These are phyloP conservation scores for Noctua janthe DNA, from an alignment of 2,888 invertebrate genomes.

Conservation along the genomic window DNA sequence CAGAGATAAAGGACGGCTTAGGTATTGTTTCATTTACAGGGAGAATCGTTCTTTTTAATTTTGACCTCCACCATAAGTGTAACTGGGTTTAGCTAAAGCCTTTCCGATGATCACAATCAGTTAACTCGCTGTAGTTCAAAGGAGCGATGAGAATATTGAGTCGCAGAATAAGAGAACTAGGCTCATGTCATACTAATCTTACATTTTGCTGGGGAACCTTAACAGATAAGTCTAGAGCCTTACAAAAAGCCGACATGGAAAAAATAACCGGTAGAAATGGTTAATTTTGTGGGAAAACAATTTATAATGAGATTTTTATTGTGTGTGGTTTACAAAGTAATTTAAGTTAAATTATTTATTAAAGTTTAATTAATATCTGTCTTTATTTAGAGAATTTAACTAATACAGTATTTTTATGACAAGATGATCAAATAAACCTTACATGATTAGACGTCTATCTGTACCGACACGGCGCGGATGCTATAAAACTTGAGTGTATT, in stretches of 20 bases:
- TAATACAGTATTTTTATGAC: not conserved
- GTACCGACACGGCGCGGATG: not conserved
- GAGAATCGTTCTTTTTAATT: not conserved
- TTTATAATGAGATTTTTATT: not conserved
- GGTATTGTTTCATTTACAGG: not conserved
- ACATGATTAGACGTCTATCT: not conserved
- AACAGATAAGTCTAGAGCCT: not conserved
- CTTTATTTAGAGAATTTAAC: not conserved
- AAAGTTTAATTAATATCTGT: not conserved
- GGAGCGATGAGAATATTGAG: not conserved
- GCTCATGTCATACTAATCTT: not conserved
- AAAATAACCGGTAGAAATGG: not conserved
- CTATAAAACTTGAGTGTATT: slow-evolving; percentile 13
- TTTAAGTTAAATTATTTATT: not conserved
- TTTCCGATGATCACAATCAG: not conserved
- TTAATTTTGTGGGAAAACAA: not conserved
- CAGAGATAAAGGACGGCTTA: slow-evolving; percentile 19
- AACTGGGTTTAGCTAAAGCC: no score
- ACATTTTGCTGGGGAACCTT: not conserved
- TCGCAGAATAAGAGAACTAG: not conserved
- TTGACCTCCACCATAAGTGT: not conserved
- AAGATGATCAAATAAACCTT: not conserved
- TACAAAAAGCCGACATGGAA: no score
- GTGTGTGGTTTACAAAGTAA: no score
- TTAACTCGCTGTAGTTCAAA: no score